These are phyloP conservation scores for Argyra leucocephala DNA, from an alignment of 2,888 invertebrate species.

Conservation along the genomic window DNA sequence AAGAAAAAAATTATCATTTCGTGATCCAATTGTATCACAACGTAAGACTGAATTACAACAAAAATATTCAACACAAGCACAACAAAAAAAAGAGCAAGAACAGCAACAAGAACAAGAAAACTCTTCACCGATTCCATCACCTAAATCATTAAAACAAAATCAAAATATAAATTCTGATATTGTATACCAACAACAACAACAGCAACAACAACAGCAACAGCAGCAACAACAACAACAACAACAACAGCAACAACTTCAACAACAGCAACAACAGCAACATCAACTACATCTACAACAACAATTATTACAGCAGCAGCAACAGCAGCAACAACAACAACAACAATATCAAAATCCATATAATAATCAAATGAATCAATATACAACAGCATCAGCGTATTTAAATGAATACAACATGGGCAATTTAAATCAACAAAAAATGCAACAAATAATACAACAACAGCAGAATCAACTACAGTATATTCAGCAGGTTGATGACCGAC, in stretches of 20 bases:
- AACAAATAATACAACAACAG: neutral
- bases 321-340: neutral
- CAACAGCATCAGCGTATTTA: too few species aligned
- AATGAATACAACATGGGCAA: too few species aligned
- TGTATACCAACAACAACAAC: neutral
- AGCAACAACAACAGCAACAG: neutral
- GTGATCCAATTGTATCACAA: constrained; percentile 54
- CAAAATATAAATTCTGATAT: neutral
- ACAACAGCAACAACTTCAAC: neutral
- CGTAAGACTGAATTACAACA: constrained; percentile 25
- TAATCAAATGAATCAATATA: too few species aligned
- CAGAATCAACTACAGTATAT: neutral
- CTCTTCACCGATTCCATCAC: neutral
- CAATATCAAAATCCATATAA: neutral
- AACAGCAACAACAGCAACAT: neutral
- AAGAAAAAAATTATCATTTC: constrained; percentile 76
- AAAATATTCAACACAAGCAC: constrained; percentile 30
- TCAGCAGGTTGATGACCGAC: constrained; percentile 4
- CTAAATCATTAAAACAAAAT: neutral
- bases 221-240: neutral
- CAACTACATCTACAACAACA: neutral
- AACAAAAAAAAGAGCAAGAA: neutral
- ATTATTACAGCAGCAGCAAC: neutral
- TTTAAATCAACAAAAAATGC: neutral
- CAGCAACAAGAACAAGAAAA: neutral